A percentile compares a stretch with the other conserved stretches of the same genome.
phyloP scores from a whole-genome alignment of 1,140 invertebrate genomes.

The Papilio dardanus region DNA sequence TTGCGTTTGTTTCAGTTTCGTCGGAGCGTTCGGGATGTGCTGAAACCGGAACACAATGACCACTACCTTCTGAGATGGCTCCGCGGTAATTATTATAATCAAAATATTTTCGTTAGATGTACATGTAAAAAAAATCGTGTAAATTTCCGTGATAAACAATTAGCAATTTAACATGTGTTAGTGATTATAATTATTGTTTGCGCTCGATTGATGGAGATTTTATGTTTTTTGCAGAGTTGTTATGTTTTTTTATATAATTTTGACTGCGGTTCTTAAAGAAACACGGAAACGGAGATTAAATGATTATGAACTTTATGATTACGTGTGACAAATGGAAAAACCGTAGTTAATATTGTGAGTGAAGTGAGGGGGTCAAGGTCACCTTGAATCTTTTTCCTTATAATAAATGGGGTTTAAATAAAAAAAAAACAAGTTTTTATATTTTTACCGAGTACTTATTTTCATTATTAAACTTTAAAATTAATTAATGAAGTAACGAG shows the following conservation, averaged over 20 bases:
- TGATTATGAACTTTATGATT: neutral
- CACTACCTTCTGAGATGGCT: conserved; percentile 91
- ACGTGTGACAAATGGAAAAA: neutral
- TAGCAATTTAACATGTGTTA: too few relatives aligned
- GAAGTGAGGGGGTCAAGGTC: neutral
- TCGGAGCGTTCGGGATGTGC: conserved; percentile 85
- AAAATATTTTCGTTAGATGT: neutral
- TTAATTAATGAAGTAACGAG: too few relatives aligned
- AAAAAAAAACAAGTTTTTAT: neutral
- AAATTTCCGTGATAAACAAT: too few relatives aligned
- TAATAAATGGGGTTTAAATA: neutral
- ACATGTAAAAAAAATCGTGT: too few relatives aligned
- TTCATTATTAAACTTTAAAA: neutral
- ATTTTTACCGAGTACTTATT: too few relatives aligned
- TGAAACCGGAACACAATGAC: conserved; percentile 89
- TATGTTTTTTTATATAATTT: too few relatives aligned
- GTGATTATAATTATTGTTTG: too few relatives aligned
- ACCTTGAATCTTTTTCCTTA: neutral
- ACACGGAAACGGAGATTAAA: neutral
- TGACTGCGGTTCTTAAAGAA: neutral
- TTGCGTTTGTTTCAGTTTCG: conserved; percentile 86
- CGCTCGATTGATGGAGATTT: too few relatives aligned
- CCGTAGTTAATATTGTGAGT: neutral
- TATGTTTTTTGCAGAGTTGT: too few relatives aligned
- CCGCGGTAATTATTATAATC: conserved; percentile 84